These are phyloP conservation scores for Hybos culiciformis DNA, from an alignment of 2,888 invertebrate species.

Conservation along the genomic window DNA sequence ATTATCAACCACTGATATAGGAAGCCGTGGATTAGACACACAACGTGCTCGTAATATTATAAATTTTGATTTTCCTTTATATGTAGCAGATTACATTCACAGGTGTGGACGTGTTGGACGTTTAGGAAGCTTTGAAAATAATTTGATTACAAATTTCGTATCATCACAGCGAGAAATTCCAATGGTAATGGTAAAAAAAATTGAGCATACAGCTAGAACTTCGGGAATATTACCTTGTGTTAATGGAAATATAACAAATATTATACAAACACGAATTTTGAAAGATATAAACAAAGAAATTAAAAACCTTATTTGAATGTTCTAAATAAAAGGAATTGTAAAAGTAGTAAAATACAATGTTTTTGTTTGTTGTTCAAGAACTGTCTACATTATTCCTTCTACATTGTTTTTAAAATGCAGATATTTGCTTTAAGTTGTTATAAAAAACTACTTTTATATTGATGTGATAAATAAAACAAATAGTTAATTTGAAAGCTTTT, in stretches of 20 bases:
- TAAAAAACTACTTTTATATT: too few relatives aligned
- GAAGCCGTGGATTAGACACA: slow-evolving; percentile 84
- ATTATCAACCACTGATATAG: slow-evolving; percentile 78
- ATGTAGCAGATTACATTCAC: slow-evolving; percentile 87
- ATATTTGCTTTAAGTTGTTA: too few relatives aligned
- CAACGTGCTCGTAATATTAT: slow-evolving; percentile 62
- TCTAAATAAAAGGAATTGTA: too few relatives aligned
- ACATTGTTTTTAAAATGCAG: too few relatives aligned
- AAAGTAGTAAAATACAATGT: too few relatives aligned
- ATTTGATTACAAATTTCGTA: slow-evolving; percentile 69
- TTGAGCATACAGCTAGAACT: slow-evolving; percentile 62
- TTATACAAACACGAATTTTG: slow-evolving; percentile 35
- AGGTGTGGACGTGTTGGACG: slow-evolving; percentile 82
- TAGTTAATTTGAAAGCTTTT: too few relatives aligned
- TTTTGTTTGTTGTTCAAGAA: too few relatives aligned
- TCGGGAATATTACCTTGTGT: slow-evolving; percentile 54
- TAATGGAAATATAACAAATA: slow-evolving; percentile 65
- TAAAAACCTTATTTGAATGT: too few relatives aligned
- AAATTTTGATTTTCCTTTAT: slow-evolving; percentile 86
- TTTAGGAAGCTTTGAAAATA: slow-evolving; percentile 51
- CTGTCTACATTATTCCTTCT: too few relatives aligned
- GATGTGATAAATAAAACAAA: too few relatives aligned
- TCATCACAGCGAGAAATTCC: slow-evolving; percentile 54
- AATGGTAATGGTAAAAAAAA: slow-evolving; percentile 66
- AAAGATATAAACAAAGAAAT: slow-evolving; percentile 24